Conservation (phyloP, 2,888 invertebrate genomes). For the Pseudococcus longispinus region DNA sequence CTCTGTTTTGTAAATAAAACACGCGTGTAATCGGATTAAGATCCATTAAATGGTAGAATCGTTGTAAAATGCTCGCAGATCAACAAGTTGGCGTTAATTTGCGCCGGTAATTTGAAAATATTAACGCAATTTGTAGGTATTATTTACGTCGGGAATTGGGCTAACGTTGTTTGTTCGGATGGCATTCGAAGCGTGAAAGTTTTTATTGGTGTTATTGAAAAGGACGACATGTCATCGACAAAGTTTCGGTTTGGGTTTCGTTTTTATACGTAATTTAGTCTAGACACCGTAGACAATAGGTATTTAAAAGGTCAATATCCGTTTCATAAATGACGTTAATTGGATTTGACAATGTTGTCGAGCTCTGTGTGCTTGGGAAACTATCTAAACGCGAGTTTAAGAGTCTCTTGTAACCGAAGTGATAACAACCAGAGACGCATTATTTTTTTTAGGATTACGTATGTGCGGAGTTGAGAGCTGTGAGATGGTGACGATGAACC, state of each 20-base stretch:
- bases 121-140: not conserved
- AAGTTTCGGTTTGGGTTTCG: not conserved
- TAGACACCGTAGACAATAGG: conserved; percentile 10
- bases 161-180: not conserved
- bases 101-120: not conserved
- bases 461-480: no score
- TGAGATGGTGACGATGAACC: not conserved
- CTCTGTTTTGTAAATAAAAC: not conserved
- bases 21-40: conserved; percentile 7
- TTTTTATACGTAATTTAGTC: not conserved
- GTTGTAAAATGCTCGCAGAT: not conserved
- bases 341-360: not conserved
- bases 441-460: not conserved
- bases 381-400: not conserved
- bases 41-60: conserved; percentile 3
- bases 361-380: not conserved
- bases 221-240: not conserved
- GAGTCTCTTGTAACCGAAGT: not conserved
- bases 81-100: not conserved
- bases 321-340: conserved; percentile 13
- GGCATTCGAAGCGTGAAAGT: conserved; percentile 14
- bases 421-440: conserved; percentile 7
- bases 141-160: not conserved
- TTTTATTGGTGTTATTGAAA: conserved; percentile 16
- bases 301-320: conserved; percentile 42